Percentiles rank a stretch among this genome's conserved stretches.
phyloP scores from a whole-genome alignment of 2,888 invertebrate genomes.

The Synergus japonicus region DNA sequence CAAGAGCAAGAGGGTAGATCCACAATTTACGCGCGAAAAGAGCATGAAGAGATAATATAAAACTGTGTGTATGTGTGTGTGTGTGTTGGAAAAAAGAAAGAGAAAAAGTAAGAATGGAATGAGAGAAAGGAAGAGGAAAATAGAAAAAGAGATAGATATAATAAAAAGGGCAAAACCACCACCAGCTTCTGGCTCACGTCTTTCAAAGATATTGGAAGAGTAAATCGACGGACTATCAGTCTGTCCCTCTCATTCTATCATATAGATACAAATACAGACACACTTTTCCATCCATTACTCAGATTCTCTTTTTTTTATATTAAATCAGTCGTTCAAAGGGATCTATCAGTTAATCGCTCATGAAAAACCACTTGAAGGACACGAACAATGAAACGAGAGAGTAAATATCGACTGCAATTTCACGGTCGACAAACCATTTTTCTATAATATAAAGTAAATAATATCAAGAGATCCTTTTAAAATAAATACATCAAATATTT shows the following conservation, averaged over 20 bases:
- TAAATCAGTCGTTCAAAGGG: conserved; percentile 48
- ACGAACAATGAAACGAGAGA: conserved; percentile 40
- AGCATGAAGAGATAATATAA: not conserved
- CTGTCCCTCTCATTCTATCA: conserved; percentile 27
- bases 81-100: conserved; percentile 35
- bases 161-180: conserved; percentile 24
- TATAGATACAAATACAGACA: not conserved
- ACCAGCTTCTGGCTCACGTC: conserved; percentile 47
- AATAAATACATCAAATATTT: not conserved
- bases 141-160: conserved; percentile 45
- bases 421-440: not conserved
- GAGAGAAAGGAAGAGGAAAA: conserved; percentile 39
- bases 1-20: not conserved
- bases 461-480: not conserved
- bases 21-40: not conserved
- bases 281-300: conserved; percentile 8
- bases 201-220: conserved; percentile 53
- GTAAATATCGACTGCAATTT: not conserved
- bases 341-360: conserved; percentile 49
- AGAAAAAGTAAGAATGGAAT: conserved; percentile 45
- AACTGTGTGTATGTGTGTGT: not conserved
- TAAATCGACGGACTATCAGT: conserved; percentile 51
- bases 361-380: conserved; percentile 42
- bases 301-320: conserved; percentile 32
- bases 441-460: not conserved